Evolutionary conservation across 2,797 vertebrate genomes (phyloP), one percentile per base, ranked within the genome.

Genomic region (Gymnoscopelus braueri): DNA sequence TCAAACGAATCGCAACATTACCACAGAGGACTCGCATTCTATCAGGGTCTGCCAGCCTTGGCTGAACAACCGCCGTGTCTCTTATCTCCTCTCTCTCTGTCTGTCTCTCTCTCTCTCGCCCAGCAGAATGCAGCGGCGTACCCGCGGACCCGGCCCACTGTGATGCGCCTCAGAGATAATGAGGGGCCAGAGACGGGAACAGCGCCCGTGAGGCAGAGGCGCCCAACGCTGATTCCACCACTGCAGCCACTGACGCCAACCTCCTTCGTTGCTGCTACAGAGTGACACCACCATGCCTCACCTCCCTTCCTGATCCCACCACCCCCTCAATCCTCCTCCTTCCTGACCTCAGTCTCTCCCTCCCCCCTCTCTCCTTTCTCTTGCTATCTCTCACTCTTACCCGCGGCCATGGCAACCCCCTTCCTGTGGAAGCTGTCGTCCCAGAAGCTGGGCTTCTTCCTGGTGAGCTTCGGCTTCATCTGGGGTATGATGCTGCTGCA

Each of bases 401-500:
- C 0, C 44, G 1, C 87, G 92, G 92, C 85, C 89, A 98, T 98
- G 97, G 97, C 95, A 66, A 89, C 95, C 44, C 95, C 94, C 56
- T 94, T 95, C 91, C 93, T 97, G 62, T 99, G 97, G 98, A 99
- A 98, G 90, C 91, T 99, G 78, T 99, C 98, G 0, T 99, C 98
- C 78, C 98, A 99, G 93, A 99, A 99, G 92, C 95, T 99, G 11
- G 98, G 98, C 78, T 99, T 99, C 87, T 99, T 99, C 85, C 91
- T 99, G 53, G 98, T 99, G 88, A 97, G 97, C 92, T 99, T 99
- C 44, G 98, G 98, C 69, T 99, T 99, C 89, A 99, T 99, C 90
- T 99, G 98, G 98, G 98, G 98, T 67, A 99, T 99, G 98, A 99
- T 99, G 98, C 94, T 99, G 80, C 93, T 99, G 56, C 98, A 99